Base-by-base conservation (phyloP, 2,797 vertebrate genomes). In the Pelodytes ibericus region DNA sequence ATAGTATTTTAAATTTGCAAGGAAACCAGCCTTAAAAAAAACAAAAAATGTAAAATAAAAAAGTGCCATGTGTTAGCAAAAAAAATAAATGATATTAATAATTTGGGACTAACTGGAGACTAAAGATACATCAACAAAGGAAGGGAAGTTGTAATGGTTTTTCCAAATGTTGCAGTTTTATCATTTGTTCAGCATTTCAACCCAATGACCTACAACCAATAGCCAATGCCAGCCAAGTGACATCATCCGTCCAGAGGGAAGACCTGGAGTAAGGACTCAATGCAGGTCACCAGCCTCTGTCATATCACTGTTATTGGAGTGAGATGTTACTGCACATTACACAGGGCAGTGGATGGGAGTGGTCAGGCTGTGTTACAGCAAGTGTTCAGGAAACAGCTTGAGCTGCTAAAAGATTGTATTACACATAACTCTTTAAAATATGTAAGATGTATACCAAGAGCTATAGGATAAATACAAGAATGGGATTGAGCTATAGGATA, bases 131-230 rank as follows among this genome's bases (percentile, higher is more conserved):
- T 68, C 0, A 20, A 25, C 0, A 0, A 9, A 24, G 29, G 1
- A 71, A 63, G 71, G 44, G 57, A 78, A 80, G 22, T 13, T 16
- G 36, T 24, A 20, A 11, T 20, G 60, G 36, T 0, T 0, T 73
- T 76, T 59, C 51, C 51, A 0, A 0, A 6, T 69, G 15, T 20
- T 9, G 6, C 13, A 36, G 5, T 49, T 15, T 29, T 44, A 22
- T 64, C 25, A 16, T 64, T n/a, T 80, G 64, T 74, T 53, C 66
- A 68, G 56, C 69, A 70, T 69, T 25, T 70, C n/a, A 36, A 53
- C 49, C 65, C 26, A 22, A 24, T 62, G 56, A 57, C 25, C 71
- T 49, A 59, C 53, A 51, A 25, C 30, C 29, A 44, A 33, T 31
- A 69, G 24, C 36, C 49, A 58, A 44, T 15, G 30, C 31, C 47